Base-by-base conservation (phyloP, 2,113 vertebrate genomes). In the Nothocercus julius region DNA sequence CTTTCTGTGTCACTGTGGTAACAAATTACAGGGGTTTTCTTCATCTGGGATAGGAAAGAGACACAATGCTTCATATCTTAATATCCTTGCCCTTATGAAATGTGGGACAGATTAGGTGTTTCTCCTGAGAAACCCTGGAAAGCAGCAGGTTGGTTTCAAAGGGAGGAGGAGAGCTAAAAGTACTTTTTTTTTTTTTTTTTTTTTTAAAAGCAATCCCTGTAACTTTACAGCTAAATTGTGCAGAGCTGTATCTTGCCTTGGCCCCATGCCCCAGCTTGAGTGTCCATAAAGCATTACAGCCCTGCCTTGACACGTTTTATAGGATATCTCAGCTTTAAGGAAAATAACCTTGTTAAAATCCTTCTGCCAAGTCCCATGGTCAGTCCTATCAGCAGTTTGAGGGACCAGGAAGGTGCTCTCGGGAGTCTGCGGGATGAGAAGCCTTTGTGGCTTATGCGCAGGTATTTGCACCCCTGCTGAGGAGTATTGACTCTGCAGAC, bases 351-450 rank as follows among this genome's bases (percentile, higher is more conserved):
- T 6, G n/a, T 47, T 67, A 44, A 72, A 88, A 47, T 44, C 49
- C n/a, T 53, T 38, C 64, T 86, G 34, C 14, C 14, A 19, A 7
- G 42, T 62, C 7, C 58, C 2, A 1, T 4, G 20, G 22, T 34
- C 30, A 0, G 0, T 61, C 28, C 28, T 30, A 66, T 61, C 19
- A 70, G 11, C 11, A 13, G 30, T 1, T 24, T 47, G 11, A 13
- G 20, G 27, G 72, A 30, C 14, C 10, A 13, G 15, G 5, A 20
- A 78, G 8, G 19, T 30, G 54, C 24, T 24, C 15, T 68, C 4
- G 1, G 5, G n/a, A 4, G 12, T 13, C 10, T 9, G 13, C 2
- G 28, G 42, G 44, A 56, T 0, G 19, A 32, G 13, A 22, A 30
- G 10, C 27, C 18, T 13, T 24, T 20, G 0, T 2, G 27, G 20